Base-by-base conservation (phyloP, 2,888 invertebrate species). In the Cephonodes hylas region DNA sequence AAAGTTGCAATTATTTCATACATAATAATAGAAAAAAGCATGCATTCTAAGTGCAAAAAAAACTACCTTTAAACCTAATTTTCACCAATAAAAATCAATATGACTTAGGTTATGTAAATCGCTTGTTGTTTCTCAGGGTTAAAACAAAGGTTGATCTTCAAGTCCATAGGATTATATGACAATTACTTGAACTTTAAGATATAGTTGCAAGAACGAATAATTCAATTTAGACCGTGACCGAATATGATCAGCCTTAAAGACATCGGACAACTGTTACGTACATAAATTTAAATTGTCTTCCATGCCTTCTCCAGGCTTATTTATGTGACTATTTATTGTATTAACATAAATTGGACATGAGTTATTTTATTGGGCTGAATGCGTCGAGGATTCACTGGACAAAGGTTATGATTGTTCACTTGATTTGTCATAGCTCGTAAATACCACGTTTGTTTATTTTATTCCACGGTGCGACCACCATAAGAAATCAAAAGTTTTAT, bases 341-440 rank as follows among this genome's bases (percentile, higher is more conserved):
- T 91, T 91, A 92, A 91, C 91, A 92, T 92, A 91, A 92, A 91
- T 91, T 92, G 91, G 88, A 89, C 91, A 81, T 91, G 91, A 91
- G 88, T 92, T 91, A 92, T 92, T 91, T 92, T 91, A 92, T 88
- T 88, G 81, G 81, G 73, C 82, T 76, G 81, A 90, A 86, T 86
- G 88, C 87, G 80, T 76, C 80, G 85, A 83, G 86, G 84, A 84
- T 80, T 81, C 86, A 80, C 72, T 80, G 86, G 83, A 87, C 85
- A 88, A 87, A 88, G 88, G 84, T 89, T 88, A 88, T 86, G 86
- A 86, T 86, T 83, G 88, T 89, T 84, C 86, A 84, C 89, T 84
- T 80, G 86, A 88, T 88, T 90, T 87, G 89, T 90, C 89, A 86
- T 89, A 86, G 87, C 84, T 89, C 89, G 86, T 91, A 90, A 89